These are phyloP conservation scores for Cyphotilapia sp. DNA, from an alignment of 2,113 vertebrate species.

Conservation along the genomic window DNA sequence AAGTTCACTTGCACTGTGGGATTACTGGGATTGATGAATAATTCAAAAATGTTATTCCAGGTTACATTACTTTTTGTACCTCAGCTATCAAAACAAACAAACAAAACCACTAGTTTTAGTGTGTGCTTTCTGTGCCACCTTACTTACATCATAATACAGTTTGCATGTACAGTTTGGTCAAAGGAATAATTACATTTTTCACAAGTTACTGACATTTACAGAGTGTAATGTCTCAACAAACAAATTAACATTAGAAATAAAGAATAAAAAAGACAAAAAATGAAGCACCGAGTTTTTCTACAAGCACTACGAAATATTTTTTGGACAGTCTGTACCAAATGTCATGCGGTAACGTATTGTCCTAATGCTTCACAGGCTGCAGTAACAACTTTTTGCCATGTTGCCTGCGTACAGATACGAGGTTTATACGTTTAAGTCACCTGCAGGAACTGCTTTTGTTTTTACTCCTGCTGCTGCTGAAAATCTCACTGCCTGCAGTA, in stretches of 20 bases:
- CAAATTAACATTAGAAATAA: neutral
- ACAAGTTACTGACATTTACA: neutral
- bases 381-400: neutral
- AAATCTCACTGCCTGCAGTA: neutral
- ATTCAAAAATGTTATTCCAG: neutral
- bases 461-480: neutral
- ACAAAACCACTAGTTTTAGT: neutral
- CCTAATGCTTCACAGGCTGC: neutral
- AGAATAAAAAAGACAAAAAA: neutral
- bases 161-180: neutral
- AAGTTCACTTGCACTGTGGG: neutral
- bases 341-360: rapidly evolving
- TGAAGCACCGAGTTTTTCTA: neutral
- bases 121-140: neutral
- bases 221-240: neutral
- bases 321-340: neutral
- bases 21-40: neutral
- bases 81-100: neutral
- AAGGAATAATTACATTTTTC: neutral
- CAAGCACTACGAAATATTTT: rapidly evolving
- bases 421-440: neutral
- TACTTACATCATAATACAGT: rapidly evolving
- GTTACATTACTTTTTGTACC: neutral
- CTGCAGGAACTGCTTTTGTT: neutral
- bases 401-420: neutral